phyloP scores from a whole-genome alignment of 2,113 vertebrate species.

The Clinocottus analis region DNA sequence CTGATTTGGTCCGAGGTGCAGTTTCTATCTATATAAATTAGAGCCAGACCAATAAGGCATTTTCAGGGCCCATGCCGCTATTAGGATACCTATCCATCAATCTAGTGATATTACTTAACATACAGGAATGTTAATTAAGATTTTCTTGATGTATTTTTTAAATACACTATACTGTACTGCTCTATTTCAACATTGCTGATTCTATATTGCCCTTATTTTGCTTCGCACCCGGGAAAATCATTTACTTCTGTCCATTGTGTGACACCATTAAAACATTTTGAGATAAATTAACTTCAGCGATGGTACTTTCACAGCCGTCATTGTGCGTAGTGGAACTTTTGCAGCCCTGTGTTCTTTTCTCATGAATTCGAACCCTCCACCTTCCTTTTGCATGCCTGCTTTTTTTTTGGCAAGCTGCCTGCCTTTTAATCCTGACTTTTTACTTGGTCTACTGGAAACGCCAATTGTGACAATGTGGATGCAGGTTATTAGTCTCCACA shows the following conservation, averaged over 20 bases:
- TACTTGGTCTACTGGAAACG: conserved; percentile 13
- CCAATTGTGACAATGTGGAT: conserved; percentile 12
- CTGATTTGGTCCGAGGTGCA: conserved; percentile 46
- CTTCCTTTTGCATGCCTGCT: conserved; percentile 12
- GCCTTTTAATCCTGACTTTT: conserved; percentile 22
- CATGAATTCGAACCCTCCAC: conserved; percentile 32
- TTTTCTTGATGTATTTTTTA: neutral
- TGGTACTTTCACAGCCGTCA: conserved; percentile 38
- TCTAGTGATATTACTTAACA: neutral
- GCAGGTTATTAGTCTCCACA: conserved; percentile 14
- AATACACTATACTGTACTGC: neutral
- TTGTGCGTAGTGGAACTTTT: conserved; percentile 38
- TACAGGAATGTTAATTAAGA: neutral
- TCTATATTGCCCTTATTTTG: neutral
- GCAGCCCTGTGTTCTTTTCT: conserved; percentile 21
- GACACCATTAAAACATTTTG: conserved; percentile 25
- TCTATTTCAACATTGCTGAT: neutral
- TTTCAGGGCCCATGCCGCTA: neutral
- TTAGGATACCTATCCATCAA: neutral
- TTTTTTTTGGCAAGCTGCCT: neutral
- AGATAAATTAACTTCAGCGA: conserved; percentile 57
- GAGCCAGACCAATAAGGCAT: neutral
- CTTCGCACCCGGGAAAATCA: conserved; percentile 21
- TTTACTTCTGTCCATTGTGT: conserved; percentile 32
- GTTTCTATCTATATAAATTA: conserved; percentile 34